These are phyloP conservation scores for Bombus polaris DNA, from an alignment of 1,140 invertebrate species.

Conservation along the genomic window DNA sequence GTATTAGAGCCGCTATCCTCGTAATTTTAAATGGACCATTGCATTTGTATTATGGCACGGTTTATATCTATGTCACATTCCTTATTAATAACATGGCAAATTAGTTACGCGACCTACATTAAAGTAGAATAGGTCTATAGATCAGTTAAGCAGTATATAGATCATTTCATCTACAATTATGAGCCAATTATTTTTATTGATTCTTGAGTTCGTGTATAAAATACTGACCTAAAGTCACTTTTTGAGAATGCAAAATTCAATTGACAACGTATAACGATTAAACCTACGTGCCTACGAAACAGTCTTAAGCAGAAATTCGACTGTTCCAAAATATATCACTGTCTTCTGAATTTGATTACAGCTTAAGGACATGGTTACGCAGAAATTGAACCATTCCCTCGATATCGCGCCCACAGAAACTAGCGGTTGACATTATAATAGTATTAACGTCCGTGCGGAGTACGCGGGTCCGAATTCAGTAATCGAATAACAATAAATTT, in stretches of 20 bases:
- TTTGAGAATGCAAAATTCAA: no score
- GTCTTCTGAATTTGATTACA: constrained; percentile 27
- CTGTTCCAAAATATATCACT: constrained; percentile 42
- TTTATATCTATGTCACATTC: not conserved
- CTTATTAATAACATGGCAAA: not conserved
- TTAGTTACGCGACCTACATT: not conserved
- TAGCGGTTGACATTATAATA: constrained; percentile 68
- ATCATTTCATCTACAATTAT: no score
- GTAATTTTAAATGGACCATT: not conserved
- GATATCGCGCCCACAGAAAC: constrained; percentile 52
- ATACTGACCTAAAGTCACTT: no score
- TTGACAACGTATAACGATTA: no score
- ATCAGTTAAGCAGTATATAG: no score
- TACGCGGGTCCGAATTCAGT: constrained; percentile 77
- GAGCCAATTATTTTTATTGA: no score
- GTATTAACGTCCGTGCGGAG: constrained; percentile 77
- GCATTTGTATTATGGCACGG: not conserved
- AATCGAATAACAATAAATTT: constrained; percentile 83
- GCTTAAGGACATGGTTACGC: constrained; percentile 44
- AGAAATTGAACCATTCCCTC: constrained; percentile 46
- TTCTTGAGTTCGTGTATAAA: not conserved
- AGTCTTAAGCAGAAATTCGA: not conserved
- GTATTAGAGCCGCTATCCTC: not conserved
- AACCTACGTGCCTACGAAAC: not conserved
- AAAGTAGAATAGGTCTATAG: not conserved